Evolutionary conservation across 2,888 invertebrate species (phyloP), one percentile per base, ranked within the genome.

Genomic region (Limnephilus auricula): DNA sequence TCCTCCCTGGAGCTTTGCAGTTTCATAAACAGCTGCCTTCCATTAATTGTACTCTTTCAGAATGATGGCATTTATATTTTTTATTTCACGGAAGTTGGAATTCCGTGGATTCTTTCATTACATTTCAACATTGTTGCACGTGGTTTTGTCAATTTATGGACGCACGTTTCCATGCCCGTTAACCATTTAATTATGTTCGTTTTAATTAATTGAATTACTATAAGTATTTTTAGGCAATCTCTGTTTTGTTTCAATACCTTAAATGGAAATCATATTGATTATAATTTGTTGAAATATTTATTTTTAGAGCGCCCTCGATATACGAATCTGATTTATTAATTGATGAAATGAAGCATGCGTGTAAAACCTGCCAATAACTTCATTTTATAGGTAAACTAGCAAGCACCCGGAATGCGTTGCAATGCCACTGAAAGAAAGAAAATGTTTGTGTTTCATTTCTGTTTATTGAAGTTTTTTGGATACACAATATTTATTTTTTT

Each of bases 41-140:
- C 15, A 88, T 88, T 65, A 88, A 88, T 78, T 88, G n/a, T n/a
- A 79, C 65, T 18, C 85, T 85, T 84, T 84, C 5, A 6, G 25
- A 65, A 65, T 45, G 15, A 15, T 65, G 65, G 65, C 9, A 65
- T 25, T 65, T n/a, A 65, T 65, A 25, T 9, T 65, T 65, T 65
- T 65, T 25, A 65, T 6, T 65, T 65, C n/a, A 5, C 65, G 65
- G 65, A 65, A 65, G 50, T 13, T 4, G 25, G 50, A 25, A 65
- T 65, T 25, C 25, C 65, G 1, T 9, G 65, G 25, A 25, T 65
- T n/a, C 25, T 65, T 65, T n/a, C 25, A n/a, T 65, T n/a, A 25
- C 25, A 65, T 65, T 25, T 65, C 65, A 65, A 9, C n/a, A 65
- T 65, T 65, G n/a, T 65, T 65, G 9, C 65, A 65, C n/a, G n/a